Evolutionary conservation across 2,113 vertebrate genomes (phyloP).

Genomic region (Fregetta grallaria): DNA sequence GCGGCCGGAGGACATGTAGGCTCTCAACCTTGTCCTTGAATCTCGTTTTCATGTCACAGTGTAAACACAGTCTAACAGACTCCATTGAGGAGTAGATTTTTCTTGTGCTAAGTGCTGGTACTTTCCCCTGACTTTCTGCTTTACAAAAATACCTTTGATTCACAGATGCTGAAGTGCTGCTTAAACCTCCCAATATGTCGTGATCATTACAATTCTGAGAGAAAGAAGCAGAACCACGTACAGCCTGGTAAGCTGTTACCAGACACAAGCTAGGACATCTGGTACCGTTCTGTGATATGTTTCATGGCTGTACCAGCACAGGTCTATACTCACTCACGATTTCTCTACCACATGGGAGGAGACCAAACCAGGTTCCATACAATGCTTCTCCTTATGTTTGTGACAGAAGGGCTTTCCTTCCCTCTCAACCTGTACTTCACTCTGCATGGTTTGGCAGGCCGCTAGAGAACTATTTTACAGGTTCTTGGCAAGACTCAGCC

Average conservation of each 20-base stretch:
- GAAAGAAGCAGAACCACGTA: neutral
- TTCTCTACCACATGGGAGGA: neutral
- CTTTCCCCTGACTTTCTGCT: neutral
- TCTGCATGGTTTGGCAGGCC: neutral
- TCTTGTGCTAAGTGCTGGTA: neutral
- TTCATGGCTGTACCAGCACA: neutral
- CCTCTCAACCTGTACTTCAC: neutral
- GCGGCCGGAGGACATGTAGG: rapidly evolving
- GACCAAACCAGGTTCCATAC: neutral
- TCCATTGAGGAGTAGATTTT: neutral
- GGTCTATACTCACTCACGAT: rapidly evolving
- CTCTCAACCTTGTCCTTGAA: neutral
- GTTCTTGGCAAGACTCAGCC: neutral
- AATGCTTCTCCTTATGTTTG: rapidly evolving
- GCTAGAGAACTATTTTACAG: neutral
- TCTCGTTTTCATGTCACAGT: neutral
- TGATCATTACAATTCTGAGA: neutral
- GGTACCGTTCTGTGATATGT: rapidly evolving
- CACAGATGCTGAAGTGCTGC: neutral
- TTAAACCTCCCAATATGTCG: neutral
- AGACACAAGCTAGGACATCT: neutral
- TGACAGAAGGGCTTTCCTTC: neutral
- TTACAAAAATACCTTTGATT: neutral
- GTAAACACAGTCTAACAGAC: neutral
- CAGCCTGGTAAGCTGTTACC: neutral